Evolutionary conservation across 2,113 vertebrate species (phyloP), one percentile per base, ranked within the genome.

Genomic region (Gallinago paraguaiae): DNA sequence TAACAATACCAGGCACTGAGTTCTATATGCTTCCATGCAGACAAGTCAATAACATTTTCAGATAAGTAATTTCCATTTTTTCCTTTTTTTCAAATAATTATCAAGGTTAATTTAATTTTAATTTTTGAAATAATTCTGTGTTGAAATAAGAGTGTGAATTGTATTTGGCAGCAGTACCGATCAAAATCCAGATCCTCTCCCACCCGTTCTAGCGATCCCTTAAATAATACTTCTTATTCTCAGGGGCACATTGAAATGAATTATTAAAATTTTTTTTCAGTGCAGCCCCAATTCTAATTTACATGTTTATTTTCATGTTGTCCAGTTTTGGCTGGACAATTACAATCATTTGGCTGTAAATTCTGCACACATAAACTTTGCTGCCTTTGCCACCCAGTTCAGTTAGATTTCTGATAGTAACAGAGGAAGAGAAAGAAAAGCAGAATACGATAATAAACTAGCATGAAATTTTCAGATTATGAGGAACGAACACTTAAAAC

Each of bases 111-210:
- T 95, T 67, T 51, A 41, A 85, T 86, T 93, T 74, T 84, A 88
- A 87, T 93, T 93, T 96, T 92, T 90, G 20, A 86, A 93, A 69
- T 20, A 75, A 90, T 77, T 95, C 61, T 61, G 57, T 80, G 81
- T 50, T 86, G 84, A 97, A 96, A 85, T 80, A 95, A 90, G 90
- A 88, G 90, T 93, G 95, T 93, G 86, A 96, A 95, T 82, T 84
- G 33, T 82, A 90, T 96, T 96, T 95, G 96, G 76, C 93, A 96
- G 76, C 69, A 88, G 54, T 50, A 74, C 31, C 71, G 50, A 94
- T 88, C 59, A 79, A 82, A 90, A 4, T 0, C 4, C n/a, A 82
- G 35, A 65, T 72, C 59, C 18, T 90, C 54, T 88, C 64, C 41
- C 22, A 80, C 28, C 45, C 71, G 68, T 82, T 82, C 50, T 16